These are phyloP conservation scores for Empis livida DNA, from an alignment of 2,888 invertebrate genomes.

Conservation along the genomic window DNA sequence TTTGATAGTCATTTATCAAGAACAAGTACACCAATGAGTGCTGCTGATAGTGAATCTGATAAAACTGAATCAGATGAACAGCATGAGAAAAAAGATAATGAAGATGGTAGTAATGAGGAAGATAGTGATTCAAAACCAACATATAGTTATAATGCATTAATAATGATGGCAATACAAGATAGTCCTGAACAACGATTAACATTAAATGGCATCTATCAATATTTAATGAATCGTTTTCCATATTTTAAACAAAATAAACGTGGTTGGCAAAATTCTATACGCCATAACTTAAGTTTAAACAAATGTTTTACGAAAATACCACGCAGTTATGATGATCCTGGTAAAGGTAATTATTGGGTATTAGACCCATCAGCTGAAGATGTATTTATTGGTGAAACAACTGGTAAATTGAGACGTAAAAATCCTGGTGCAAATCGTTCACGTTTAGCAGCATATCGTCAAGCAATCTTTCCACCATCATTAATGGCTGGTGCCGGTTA, in stretches of 20 bases:
- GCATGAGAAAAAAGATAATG: conserved; percentile 20
- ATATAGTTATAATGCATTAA: conserved; percentile 96
- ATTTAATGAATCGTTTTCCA: conserved; percentile 95
- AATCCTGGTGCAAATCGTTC: conserved; percentile 84
- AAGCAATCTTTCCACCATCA: conserved; percentile 37
- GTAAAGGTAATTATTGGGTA: conserved; percentile 99
- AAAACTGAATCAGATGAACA: conserved; percentile 16
- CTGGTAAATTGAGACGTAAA: conserved; percentile 84
- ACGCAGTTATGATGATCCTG: conserved; percentile 95
- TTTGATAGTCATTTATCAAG: conserved; percentile 19
- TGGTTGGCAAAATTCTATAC: conserved; percentile 98
- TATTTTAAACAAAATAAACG: conserved; percentile 96
- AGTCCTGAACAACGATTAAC: conserved; percentile 88
- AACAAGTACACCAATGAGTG: conserved; percentile 33
- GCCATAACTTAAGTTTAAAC: conserved; percentile 93
- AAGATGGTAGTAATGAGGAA: conserved; percentile 13
- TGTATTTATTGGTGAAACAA: conserved; percentile 95
- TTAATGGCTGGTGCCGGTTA: conserved; percentile 12
- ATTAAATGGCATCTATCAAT: conserved; percentile 94
- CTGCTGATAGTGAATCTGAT: conserved; percentile 12
- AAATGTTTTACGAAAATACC: conserved; percentile 98
- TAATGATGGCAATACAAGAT: conserved; percentile 99
- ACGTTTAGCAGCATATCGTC: conserved; percentile 76
- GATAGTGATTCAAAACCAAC: conserved; percentile 74
- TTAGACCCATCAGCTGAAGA: conserved; percentile 95